Conservation (phyloP, 2,113 vertebrate genomes). For the Crotalus helleri region DNA sequence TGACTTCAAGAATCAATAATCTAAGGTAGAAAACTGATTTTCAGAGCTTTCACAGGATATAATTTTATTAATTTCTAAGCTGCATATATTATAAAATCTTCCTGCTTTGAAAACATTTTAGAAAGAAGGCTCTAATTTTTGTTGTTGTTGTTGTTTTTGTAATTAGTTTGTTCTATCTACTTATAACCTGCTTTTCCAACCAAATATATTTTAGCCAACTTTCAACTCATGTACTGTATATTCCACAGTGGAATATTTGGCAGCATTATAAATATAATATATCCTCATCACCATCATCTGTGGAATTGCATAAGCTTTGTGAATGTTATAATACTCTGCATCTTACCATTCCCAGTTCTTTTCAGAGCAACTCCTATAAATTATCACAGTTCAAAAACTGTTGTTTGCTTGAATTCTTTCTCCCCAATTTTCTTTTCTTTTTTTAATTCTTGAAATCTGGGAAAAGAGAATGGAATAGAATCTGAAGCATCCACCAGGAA, state of each 20-base stretch:
- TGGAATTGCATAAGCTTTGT: neutral
- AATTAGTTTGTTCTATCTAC: neutral
- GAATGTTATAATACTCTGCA: neutral
- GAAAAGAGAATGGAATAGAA: neutral
- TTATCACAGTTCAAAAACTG: neutral
- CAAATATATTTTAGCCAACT: neutral
- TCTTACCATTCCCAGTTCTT: neutral
- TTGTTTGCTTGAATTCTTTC: neutral
- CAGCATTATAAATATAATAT: neutral
- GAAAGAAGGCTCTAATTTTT: neutral
- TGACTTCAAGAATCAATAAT: neutral
- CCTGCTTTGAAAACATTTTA: neutral
- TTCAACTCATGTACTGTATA: neutral
- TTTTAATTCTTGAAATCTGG: neutral
- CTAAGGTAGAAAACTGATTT: neutral
- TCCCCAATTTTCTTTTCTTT: neutral
- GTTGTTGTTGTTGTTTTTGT: neutral
- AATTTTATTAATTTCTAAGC: neutral
- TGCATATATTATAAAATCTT: neutral
- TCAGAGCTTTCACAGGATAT: neutral
- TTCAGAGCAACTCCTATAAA: neutral
- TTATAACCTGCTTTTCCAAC: neutral
- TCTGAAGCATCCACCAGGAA: neutral
- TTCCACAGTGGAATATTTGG: neutral
- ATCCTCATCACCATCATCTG: neutral